Conservation (phyloP, 2,888 invertebrate species). For the Callyntrura guangdongensis region DNA sequence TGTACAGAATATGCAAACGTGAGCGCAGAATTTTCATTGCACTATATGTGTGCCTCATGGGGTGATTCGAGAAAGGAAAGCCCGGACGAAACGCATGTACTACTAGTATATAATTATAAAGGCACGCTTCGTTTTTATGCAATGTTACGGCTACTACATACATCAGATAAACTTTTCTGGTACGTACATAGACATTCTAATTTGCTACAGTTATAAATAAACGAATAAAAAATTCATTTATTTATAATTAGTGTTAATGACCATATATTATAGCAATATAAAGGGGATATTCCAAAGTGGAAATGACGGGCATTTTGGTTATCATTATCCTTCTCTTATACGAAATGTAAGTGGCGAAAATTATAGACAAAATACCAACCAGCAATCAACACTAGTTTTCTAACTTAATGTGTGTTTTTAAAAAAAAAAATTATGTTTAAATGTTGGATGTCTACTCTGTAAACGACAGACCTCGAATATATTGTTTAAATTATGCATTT, state of each 20-base stretch:
- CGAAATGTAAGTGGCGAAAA: neutral
- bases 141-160: too few relatives aligned
- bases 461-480: constrained; percentile 60
- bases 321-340: neutral
- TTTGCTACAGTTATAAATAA: too few relatives aligned
- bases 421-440: neutral
- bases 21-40: too few relatives aligned
- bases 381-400: constrained; percentile 48
- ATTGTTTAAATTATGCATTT: constrained; percentile 24
- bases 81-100: too few relatives aligned
- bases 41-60: too few relatives aligned
- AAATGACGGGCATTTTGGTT: neutral
- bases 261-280: neutral
- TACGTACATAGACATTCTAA: neutral
- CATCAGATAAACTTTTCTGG: neutral
- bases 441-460: too few relatives aligned
- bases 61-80: too few relatives aligned
- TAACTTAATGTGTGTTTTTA: neutral
- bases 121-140: neutral
- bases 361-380: constrained; percentile 63
- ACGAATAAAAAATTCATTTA: too few relatives aligned
- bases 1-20: too few relatives aligned
- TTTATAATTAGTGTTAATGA: neutral
- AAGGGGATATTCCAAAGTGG: neutral
- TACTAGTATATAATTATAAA: neutral